These are phyloP conservation scores for Dasyurus viverrinus DNA, from an alignment of 2,113 vertebrate species.

Conservation along the genomic window DNA sequence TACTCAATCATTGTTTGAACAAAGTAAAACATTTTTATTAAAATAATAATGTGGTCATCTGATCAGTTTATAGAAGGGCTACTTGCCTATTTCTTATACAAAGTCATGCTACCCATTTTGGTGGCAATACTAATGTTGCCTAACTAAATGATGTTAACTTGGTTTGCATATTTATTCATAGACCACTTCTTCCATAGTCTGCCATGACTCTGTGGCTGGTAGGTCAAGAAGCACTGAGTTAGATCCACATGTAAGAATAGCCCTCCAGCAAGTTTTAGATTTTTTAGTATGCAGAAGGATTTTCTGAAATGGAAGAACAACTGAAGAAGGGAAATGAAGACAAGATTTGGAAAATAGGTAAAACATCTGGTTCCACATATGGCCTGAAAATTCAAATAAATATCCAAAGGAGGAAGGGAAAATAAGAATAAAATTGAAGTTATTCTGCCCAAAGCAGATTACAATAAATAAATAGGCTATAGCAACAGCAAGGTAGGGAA, in stretches of 20 bases:
- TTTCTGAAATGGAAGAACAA: background rate
- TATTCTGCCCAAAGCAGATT: background rate
- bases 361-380: background rate
- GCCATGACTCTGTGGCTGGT: background rate
- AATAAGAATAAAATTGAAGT: background rate
- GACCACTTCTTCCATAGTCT: background rate
- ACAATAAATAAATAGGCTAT: background rate
- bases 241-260: background rate
- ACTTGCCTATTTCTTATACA: background rate
- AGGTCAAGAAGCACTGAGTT: background rate
- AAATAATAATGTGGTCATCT: background rate
- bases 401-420: background rate
- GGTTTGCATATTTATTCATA: background rate
- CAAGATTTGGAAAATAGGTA: background rate
- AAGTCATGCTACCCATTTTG: background rate
- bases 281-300: background rate
- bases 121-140: background rate
- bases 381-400: background rate
- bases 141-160: background rate
- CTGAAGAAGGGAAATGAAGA: background rate
- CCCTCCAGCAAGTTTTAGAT: background rate
- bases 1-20: background rate
- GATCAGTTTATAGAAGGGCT: background rate
- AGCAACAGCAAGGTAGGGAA: background rate
- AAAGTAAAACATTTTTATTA: background rate